A percentile compares a stretch with the other conserved stretches of the same genome.
phyloP scores from a whole-genome alignment of 2,888 invertebrate genomes.

The Creontiades dilutus region DNA sequence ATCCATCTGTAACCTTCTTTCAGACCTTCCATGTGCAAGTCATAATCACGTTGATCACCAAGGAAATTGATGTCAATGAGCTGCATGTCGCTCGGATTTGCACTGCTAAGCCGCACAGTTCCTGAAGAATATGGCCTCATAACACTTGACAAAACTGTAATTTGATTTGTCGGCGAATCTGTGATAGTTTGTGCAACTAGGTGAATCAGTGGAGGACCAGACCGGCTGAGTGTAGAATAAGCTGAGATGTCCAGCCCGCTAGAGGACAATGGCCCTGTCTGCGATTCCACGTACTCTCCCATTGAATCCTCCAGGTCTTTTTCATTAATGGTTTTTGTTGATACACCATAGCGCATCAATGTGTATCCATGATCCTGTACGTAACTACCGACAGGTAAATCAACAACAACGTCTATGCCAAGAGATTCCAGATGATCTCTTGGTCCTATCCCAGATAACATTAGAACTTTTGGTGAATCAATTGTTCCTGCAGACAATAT shows the following conservation, averaged over 20 bases:
- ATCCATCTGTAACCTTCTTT: conserved; percentile 81
- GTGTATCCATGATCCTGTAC: conserved; percentile 73
- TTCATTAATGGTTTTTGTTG: background rate
- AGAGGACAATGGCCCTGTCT: background rate
- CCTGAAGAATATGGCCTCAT: conserved; percentile 83
- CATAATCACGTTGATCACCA: conserved; percentile 82
- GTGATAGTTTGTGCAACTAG: background rate
- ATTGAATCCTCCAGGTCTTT: background rate
- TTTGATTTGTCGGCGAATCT: background rate
- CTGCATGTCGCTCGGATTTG: conserved; percentile 83
- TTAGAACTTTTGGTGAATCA: conserved; percentile 86
- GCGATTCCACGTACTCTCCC: background rate
- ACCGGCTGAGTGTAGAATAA: background rate
- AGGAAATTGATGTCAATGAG: conserved; percentile 85
- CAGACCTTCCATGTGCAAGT: conserved; percentile 82
- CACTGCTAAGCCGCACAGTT: conserved; percentile 82
- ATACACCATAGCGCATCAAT: background rate
- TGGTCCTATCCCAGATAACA: conserved; percentile 91
- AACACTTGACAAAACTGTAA: background rate
- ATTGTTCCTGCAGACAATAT: conserved; percentile 91
- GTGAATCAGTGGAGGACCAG: conserved; percentile 25
- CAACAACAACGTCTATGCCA: conserved; percentile 73
- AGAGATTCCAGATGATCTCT: conserved; percentile 80
- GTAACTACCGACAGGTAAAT: conserved; percentile 75
- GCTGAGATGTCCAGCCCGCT: background rate